Percentiles rank a stretch among this genome's conserved stretches.
Evolutionary conservation across 2,113 vertebrate species (phyloP).

Genomic region (Gnathonemus longibarbis): DNA sequence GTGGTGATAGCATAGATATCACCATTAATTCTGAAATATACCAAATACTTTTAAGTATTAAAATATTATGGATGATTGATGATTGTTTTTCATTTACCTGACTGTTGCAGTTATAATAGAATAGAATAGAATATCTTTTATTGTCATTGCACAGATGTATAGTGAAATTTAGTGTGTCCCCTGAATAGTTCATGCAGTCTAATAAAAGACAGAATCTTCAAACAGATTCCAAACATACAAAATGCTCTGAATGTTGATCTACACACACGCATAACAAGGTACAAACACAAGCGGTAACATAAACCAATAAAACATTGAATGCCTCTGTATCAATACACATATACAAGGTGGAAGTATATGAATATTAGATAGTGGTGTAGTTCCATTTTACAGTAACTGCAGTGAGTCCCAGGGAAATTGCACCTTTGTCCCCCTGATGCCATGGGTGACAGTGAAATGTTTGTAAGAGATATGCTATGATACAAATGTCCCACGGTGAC

Average conservation of each 20-base stretch:
- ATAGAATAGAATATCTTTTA: neutral
- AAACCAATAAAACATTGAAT: neutral
- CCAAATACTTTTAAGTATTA: neutral
- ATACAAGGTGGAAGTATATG: neutral
- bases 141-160: neutral
- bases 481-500: neutral
- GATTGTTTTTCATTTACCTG: neutral
- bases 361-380: neutral
- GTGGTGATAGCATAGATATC: neutral
- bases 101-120: neutral
- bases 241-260: neutral
- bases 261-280: neutral
- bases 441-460: neutral
- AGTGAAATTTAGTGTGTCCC: neutral
- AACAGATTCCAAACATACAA: neutral
- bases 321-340: neutral
- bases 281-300: neutral
- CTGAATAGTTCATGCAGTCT: neutral
- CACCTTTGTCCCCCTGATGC: neutral
- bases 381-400: neutral
- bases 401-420: neutral
- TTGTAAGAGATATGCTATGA: constrained; percentile 2
- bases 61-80: neutral
- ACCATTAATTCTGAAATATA: neutral
- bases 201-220: neutral